Conservation (phyloP, 1,140 invertebrate genomes). For the Cydia amplana region DNA sequence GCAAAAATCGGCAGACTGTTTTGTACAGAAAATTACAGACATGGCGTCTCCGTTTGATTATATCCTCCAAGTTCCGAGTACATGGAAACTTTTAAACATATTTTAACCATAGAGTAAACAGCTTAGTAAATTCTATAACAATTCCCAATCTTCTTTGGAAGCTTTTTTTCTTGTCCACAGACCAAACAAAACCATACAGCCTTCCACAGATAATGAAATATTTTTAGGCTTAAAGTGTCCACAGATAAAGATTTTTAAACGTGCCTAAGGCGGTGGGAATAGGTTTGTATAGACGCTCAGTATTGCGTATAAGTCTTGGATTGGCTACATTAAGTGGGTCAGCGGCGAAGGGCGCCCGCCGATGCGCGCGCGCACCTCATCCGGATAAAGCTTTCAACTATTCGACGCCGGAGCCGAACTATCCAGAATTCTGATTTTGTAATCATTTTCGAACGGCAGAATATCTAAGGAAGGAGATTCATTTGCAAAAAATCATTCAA, state of each 20-base stretch:
- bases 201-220: not conserved
- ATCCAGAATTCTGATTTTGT: not conserved
- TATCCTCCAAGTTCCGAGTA: no score
- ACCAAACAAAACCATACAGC: not conserved
- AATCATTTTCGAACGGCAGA: not conserved
- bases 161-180: no score
- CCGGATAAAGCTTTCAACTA: conserved; percentile 20
- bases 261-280: not conserved
- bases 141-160: no score
- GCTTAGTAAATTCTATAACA: no score
- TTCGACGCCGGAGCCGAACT: conserved; percentile 1
- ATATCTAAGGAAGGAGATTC: no score
- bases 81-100: no score
- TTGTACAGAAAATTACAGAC: no score
- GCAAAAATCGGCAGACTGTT: no score
- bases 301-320: conserved; percentile 21
- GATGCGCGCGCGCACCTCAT: conserved; percentile 9
- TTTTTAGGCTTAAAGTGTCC: not conserved
- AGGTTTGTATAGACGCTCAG: conserved; percentile 14
- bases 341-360: conserved; percentile 13
- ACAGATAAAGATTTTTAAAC: not conserved
- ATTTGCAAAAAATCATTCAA: not conserved
- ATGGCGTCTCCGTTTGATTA: no score
- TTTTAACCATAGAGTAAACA: no score
- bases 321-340: conserved; percentile 12